These are phyloP conservation scores for Brachypalpus laphriformis DNA, from an alignment of 2,888 invertebrate genomes.

Conservation along the genomic window DNA sequence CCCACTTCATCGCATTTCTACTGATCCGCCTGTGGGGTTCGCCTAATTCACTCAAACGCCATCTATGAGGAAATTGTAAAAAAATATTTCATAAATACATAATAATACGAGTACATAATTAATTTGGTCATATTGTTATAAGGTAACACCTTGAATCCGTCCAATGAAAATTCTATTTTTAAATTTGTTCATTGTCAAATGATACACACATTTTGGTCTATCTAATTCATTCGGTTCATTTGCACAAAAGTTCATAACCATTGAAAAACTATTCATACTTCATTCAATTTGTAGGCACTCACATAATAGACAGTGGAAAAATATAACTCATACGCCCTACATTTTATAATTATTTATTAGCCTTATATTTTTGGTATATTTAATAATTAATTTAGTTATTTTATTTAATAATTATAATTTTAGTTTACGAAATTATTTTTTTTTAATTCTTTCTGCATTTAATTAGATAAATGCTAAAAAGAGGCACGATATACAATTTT, in stretches of 20 bases:
- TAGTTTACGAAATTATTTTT: constrained; percentile 27
- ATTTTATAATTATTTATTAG: background rate
- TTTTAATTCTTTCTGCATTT: constrained; percentile 47
- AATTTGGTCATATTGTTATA: background rate
- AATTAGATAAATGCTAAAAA: background rate
- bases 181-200: background rate
- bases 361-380: background rate
- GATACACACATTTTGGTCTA: background rate
- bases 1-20: no score
- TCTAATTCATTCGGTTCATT: background rate
- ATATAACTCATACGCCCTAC: constrained; percentile 2
- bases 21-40: no score
- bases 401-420: constrained; percentile 30
- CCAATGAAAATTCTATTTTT: background rate
- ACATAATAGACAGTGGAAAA: background rate
- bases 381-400: constrained; percentile 35
- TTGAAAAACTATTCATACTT: background rate
- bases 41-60: background rate
- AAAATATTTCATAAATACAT: background rate
- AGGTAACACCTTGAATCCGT: background rate
- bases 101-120: background rate
- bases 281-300: background rate
- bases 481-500: background rate
- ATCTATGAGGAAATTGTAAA: background rate
- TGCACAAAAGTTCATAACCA: background rate